Conservation (phyloP, 2,797 vertebrate genomes). For the Trichosurus vulpecula region DNA sequence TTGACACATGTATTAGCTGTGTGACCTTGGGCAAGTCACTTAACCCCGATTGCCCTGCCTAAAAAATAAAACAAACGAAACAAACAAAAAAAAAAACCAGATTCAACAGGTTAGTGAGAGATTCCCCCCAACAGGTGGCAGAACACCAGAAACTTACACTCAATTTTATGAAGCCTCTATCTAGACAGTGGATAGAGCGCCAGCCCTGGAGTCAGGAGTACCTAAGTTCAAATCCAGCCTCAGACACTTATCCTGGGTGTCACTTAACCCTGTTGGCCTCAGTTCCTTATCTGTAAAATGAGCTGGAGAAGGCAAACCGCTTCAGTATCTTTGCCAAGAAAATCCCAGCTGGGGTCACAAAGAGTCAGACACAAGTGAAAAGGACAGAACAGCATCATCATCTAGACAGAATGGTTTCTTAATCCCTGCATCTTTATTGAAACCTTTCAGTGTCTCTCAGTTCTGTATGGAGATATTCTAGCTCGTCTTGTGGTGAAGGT, state of each 20-base stretch:
- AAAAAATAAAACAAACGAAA: no score
- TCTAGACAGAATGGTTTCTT: neutral
- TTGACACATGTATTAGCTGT: no score
- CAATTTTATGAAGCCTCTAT: neutral
- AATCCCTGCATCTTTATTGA: neutral
- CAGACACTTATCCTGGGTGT: neutral
- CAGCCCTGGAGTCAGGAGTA: neutral
- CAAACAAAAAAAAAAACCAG: no score
- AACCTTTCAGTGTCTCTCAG: neutral
- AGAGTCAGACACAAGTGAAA: neutral
- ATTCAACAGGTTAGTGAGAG: neutral
- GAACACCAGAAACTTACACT: neutral
- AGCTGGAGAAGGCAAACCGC: neutral
- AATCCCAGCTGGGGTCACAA: neutral
- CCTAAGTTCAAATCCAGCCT: neutral
- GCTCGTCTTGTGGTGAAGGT: neutral
- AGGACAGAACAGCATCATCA: neutral
- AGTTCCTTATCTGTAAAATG: neutral
- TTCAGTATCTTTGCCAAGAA: neutral
- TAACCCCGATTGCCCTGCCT: no score
- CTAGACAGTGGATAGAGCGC: neutral
- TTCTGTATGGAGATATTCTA: neutral
- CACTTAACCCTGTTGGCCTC: neutral
- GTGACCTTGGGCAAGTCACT: no score
- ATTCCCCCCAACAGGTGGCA: neutral